Evolutionary conservation across 2,888 invertebrate genomes (phyloP).

Genomic region (Barypeithes pellucidus): DNA sequence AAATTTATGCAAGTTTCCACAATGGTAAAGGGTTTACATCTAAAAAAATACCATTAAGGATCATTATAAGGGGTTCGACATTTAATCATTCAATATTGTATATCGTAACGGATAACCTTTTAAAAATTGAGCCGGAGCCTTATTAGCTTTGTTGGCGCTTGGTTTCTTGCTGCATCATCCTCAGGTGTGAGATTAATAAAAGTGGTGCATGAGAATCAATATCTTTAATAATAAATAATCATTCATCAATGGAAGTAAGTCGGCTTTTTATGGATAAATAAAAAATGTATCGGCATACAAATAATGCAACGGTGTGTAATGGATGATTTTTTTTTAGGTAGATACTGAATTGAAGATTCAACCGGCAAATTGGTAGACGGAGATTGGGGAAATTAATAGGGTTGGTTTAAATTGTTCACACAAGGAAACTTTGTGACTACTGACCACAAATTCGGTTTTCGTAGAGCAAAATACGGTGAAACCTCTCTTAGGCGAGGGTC

Average conservation of each 20-base stretch:
- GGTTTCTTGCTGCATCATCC: conserved; percentile 38
- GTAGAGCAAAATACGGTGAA: no score
- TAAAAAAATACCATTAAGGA: conserved; percentile 42
- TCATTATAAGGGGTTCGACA: conserved; percentile 27
- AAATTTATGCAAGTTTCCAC: conserved; percentile 52
- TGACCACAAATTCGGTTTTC: no score
- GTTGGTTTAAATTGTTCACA: no score
- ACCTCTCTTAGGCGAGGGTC: no score
- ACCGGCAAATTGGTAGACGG: no score
- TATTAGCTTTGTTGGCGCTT: conserved; percentile 25
- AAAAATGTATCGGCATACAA: not conserved
- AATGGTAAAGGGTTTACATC: conserved; percentile 35
- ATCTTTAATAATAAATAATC: not conserved
- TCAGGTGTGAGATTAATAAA: conserved; percentile 45
- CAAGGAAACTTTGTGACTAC: no score
- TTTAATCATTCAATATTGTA: conserved; percentile 39
- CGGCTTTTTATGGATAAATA: not conserved
- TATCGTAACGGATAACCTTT: conserved; percentile 32
- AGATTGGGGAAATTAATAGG: no score
- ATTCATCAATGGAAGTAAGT: not conserved
- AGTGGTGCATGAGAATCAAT: conserved; percentile 17
- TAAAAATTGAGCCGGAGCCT: conserved; percentile 40
- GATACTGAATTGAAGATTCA: no score
- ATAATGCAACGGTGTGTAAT: conserved; percentile 4
- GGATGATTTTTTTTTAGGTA: no score